Evolutionary conservation across 2,113 vertebrate species (phyloP), one percentile per base, ranked within the genome.

Genomic region (Lagopus leucura): DNA sequence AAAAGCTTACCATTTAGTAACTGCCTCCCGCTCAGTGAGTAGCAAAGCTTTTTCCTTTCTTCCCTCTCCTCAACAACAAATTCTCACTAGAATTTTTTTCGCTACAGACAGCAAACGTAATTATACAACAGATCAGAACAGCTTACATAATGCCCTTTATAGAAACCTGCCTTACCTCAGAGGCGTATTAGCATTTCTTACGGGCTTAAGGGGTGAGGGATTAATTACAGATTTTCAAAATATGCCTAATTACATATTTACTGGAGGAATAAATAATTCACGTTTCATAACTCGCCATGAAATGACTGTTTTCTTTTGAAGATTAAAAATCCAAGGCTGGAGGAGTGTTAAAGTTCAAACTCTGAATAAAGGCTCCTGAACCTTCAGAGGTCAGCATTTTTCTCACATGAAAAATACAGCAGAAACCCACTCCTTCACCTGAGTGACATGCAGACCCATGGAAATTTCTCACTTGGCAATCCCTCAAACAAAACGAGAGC

Each of bases 161-260:
- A 92, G 78, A 96, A 88, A 74, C 52, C 88, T 93, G 73, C 48
- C 89, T 97, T 97, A 96, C 87, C 89, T 95, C 75, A 93, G 96
- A 97, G 95, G 86, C 89, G 93, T 96, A 97, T 97, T 97, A 96
- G 92, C 96, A 97, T 96, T 97, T 96, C 95, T 95, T 96, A 95
- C 94, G 89, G 90, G 86, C 86, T 95, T 97, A 96, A 97, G 86
- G 66, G 93, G 87, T 95, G 86, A 97, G 88, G 92, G 93, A 93
- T 96, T 97, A 96, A 97, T 97, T 95, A 97, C 76, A 82, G 77
- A 88, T 94, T 95, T 96, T 95, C 91, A 96, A 73, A 85, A 96
- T 96, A 97, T 78, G 94, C 75, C 79, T 90, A 96, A 95, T 96
- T 91, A 96, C 95, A 97, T 89, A 92, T 97, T 97, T 97, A 95